phyloP scores from a whole-genome alignment of 2,888 invertebrate species.

The Drosophila infuscata region DNA sequence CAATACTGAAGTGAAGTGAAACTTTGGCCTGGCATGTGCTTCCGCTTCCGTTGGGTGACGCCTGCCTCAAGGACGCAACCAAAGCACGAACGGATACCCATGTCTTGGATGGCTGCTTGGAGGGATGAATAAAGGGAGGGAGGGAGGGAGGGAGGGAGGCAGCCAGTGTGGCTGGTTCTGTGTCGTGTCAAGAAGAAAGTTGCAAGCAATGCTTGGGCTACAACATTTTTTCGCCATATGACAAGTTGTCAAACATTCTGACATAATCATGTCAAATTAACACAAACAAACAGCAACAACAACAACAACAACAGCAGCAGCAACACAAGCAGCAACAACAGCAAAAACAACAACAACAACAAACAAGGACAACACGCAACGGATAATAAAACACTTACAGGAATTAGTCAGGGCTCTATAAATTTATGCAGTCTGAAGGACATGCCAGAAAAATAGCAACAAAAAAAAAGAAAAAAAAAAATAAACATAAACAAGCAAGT shows the following conservation, averaged over 20 bases:
- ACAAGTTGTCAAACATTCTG: constrained; percentile 77
- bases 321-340: constrained; percentile 13
- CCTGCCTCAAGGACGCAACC: constrained; percentile 49
- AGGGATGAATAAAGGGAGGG: neutral
- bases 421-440: constrained; percentile 52
- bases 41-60: constrained; percentile 49
- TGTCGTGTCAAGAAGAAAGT: constrained; percentile 4
- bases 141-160: no score
- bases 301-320: constrained; percentile 16
- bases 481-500: neutral
- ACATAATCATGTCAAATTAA: constrained; percentile 82
- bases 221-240: constrained; percentile 48
- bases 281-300: constrained; percentile 52
- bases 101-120: neutral
- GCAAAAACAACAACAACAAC: constrained; percentile 1
- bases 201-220: constrained; percentile 13
- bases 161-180: neutral
- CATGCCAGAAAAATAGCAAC: constrained; percentile 3
- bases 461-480: neutral
- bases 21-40: constrained; percentile 67
- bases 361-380: constrained; percentile 35
- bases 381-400: constrained; percentile 75
- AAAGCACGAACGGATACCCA: constrained; percentile 6
- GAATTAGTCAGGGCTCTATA: constrained; percentile 56
- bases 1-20: constrained; percentile 6